phyloP scores from a whole-genome alignment of 2,888 invertebrate species.

The Smittia sp. region DNA sequence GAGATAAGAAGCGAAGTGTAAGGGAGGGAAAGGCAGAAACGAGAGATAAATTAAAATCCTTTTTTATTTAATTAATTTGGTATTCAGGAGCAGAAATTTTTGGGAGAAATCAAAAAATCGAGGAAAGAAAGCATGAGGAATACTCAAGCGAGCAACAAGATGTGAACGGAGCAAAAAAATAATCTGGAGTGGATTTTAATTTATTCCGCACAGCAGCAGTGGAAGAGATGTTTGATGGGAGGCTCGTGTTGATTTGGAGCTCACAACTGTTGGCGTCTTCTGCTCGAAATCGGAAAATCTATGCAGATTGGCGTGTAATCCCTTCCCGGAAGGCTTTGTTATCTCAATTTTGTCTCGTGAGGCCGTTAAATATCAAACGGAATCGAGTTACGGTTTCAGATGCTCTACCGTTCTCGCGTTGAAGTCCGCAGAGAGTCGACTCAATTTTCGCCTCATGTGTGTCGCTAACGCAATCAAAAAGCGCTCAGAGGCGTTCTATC shows the following conservation, averaged over 20 bases:
- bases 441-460: neutral
- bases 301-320: neutral
- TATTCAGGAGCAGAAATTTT: slow-evolving; percentile 19
- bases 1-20: slow-evolving; percentile 18
- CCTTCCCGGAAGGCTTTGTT: neutral
- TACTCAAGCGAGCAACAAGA: slow-evolving; percentile 5
- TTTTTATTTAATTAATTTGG: slow-evolving; percentile 41
- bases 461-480: slow-evolving; percentile 4
- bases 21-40: neutral
- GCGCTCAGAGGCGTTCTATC: neutral
- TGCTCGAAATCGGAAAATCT: neutral
- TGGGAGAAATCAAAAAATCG: slow-evolving; percentile 10
- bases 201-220: neutral
- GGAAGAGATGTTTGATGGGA: neutral
- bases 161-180: slow-evolving; percentile 7
- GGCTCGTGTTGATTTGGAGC: neutral
- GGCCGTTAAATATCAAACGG: neutral
- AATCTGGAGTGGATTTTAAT: neutral
- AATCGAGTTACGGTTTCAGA: neutral
- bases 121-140: neutral
- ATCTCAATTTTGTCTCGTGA: neutral
- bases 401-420: too few relatives aligned
- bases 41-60: slow-evolving; percentile 41
- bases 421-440: neutral
- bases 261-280: neutral